phyloP scores from a whole-genome alignment of 2,797 vertebrate species.

The Platyrinchus mystaceus region DNA sequence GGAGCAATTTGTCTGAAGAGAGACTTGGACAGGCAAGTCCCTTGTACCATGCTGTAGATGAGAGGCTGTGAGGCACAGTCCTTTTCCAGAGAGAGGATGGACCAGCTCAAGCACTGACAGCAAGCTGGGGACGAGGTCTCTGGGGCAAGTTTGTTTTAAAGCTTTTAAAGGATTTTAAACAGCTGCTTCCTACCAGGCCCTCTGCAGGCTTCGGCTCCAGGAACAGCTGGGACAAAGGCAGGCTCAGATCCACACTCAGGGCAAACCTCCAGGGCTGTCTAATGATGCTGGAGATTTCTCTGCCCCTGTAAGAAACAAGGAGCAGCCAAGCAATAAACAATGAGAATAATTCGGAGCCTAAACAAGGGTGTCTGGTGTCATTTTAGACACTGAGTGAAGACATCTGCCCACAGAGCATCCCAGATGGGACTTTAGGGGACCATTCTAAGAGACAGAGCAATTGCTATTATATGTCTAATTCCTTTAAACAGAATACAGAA shows the following conservation, averaged over 20 bases:
- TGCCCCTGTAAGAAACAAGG: background rate
- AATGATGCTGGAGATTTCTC: constrained; percentile 9
- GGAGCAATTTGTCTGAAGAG: background rate
- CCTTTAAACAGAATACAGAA: background rate
- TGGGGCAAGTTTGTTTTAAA: background rate
- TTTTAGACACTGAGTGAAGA: background rate
- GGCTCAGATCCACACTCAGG: background rate
- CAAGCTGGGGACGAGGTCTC: background rate
- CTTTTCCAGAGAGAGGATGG: background rate
- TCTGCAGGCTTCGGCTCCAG: background rate
- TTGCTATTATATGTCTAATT: background rate
- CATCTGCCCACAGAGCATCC: constrained; percentile 13
- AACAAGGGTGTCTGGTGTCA: background rate
- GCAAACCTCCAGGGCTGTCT: background rate
- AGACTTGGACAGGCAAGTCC: background rate
- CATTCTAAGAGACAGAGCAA: background rate
- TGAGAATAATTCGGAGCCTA: background rate
- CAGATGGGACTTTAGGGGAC: background rate
- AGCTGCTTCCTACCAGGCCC: background rate
- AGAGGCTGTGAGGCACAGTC: background rate
- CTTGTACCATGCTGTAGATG: background rate
- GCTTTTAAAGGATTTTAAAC: background rate
- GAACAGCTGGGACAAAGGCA: background rate
- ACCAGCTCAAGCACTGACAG: fast-evolving
- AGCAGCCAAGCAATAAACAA: constrained; percentile 45